These are phyloP conservation scores for Rhagoletis pomonella DNA, from an alignment of 1,140 invertebrate species.

Conservation along the genomic window DNA sequence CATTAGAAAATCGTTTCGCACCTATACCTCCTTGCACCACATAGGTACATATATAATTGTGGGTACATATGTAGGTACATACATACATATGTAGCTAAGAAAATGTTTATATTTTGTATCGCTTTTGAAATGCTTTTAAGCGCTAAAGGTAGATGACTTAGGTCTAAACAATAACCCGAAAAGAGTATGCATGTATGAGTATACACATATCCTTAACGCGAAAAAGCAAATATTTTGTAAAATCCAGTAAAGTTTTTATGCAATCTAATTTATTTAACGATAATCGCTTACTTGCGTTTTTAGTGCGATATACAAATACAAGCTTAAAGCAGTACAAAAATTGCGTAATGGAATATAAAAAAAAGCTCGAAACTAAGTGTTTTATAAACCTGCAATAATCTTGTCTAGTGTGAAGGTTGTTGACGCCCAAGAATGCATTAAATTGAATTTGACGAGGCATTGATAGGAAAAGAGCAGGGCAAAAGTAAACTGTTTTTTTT, in stretches of 20 bases:
- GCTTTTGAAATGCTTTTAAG: conserved; percentile 46
- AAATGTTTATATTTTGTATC: background rate
- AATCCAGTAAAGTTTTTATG: background rate
- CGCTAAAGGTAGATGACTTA: background rate
- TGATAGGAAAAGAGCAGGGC: no score
- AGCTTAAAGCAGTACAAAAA: background rate
- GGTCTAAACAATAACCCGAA: background rate
- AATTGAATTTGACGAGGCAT: no score
- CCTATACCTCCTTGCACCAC: no score
- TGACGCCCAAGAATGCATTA: no score
- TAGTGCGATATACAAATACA: background rate
- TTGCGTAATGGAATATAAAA: background rate
- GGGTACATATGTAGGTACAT: background rate
- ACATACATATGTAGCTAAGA: no score
- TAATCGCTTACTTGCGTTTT: background rate
- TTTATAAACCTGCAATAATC: no score
- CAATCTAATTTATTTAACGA: background rate
- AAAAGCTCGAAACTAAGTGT: no score
- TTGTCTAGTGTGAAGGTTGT: no score
- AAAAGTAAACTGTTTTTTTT: no score
- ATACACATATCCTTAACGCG: no score
- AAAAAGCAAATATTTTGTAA: background rate
- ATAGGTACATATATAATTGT: no score
- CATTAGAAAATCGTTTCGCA: no score
- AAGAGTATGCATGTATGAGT: background rate